Evolutionary conservation across 1,140 invertebrate species (phyloP), one percentile per base, ranked within the genome.

Genomic region (Formica selysi): DNA sequence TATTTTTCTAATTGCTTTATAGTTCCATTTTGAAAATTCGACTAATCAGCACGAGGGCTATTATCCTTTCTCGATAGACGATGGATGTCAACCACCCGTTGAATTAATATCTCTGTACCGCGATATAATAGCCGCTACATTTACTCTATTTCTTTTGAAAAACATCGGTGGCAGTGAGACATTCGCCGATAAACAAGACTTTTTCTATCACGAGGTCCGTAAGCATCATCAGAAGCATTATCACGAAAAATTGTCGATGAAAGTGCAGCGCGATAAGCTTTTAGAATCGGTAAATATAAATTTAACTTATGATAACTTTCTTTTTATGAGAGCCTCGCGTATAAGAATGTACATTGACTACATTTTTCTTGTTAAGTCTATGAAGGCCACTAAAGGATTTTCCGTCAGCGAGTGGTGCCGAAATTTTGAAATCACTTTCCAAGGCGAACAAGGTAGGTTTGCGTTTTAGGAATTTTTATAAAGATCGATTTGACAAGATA

Each of bases 111-210:
- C 97, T 13, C 97, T 97, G 86, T 98, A 99, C 94, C 96, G 98
- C 3, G 98, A 98, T 95, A 97, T 99, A 29, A 98, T 99, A 85
- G 98, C 98, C 4, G 98, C 98, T 61, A 98, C 98, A 7, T 99
- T 99, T 94, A 98, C 98, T 1, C 97, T 98, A 92, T 98, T 98
- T 94, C 96, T 99, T 61, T 94, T 99, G n/a, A 98, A 98, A 95
- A 99, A 99, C 95, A 99, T 99, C 92, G 98, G 98, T 68, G 98
- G 98, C 7, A 98, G 98, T 36, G 98, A 99, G 95, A 98, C 98
- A 38, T 99, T 99, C 92, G 98, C 98, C 95, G 98, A 99, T 93
- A 99, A 99, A 93, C 98, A 98, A 95, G 98, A 98, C 91, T 99
- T 98, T 95, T 99, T 99, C 95, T 98, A 99, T 95, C 98, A 98